Conservation (phyloP, 2,888 invertebrate species). For the Himalopsyche tibetana region DNA sequence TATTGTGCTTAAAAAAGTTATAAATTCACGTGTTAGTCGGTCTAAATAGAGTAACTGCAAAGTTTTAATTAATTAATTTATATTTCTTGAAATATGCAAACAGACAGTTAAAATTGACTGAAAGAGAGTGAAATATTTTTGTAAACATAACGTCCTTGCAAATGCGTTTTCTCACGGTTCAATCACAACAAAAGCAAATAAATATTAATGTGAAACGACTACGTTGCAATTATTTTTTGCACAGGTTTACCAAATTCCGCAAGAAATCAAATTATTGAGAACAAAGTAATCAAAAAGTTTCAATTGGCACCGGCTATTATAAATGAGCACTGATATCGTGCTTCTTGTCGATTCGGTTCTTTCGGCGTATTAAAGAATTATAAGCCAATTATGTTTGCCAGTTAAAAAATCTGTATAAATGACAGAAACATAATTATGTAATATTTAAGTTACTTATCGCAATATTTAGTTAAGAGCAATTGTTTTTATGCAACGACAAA, state of each 20-base stretch:
- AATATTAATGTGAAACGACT: constrained; percentile 27
- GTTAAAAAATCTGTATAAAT: background rate
- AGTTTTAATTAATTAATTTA: too few relatives aligned
- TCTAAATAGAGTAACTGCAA: too few relatives aligned
- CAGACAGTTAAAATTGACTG: background rate
- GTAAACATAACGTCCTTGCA: background rate
- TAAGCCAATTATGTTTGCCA: background rate
- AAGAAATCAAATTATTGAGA: constrained; percentile 42
- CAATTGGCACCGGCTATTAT: background rate
- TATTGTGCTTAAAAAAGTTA: too few relatives aligned
- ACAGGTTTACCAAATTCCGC: constrained; percentile 25
- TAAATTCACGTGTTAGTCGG: too few relatives aligned
- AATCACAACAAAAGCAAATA: constrained; percentile 20
- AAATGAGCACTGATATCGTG: constrained; percentile 18
- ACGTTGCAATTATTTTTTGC: constrained; percentile 32
- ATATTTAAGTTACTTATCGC: background rate
- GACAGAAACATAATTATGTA: background rate
- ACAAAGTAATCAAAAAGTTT: constrained; percentile 36
- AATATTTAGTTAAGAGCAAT: too few relatives aligned
- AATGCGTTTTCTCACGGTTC: constrained; percentile 29
- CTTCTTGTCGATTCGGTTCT: constrained; percentile 1
- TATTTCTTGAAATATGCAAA: too few relatives aligned
- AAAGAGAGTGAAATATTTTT: background rate
- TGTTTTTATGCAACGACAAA: too few relatives aligned
- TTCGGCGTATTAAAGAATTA: background rate